A percentile compares a stretch with the other conserved stretches of the same genome.
Conservation (phyloP, 2,113 vertebrate genomes). For the Brachyistius frenatus region DNA sequence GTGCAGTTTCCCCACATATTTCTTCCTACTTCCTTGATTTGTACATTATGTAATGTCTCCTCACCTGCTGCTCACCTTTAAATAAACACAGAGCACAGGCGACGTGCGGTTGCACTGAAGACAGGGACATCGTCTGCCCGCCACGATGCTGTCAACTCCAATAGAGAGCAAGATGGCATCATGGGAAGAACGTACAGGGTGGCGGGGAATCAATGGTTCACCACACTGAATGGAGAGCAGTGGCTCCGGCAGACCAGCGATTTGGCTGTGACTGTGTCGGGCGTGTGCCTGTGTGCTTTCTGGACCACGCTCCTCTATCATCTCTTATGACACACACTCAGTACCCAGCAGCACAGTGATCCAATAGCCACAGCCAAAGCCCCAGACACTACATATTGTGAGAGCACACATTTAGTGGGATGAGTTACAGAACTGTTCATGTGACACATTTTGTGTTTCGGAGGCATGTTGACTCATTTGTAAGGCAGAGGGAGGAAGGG, state of each 20-base stretch:
- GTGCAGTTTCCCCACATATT: slow-evolving; percentile 55
- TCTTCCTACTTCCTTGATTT: not conserved
- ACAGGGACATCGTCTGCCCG: slow-evolving; percentile 38
- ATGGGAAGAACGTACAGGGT: slow-evolving; percentile 20
- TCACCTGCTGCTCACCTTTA: slow-evolving; percentile 25
- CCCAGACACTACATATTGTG: slow-evolving; percentile 34
- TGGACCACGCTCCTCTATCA: slow-evolving; percentile 72
- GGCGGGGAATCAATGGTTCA: slow-evolving; percentile 32
- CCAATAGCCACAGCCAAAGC: slow-evolving; percentile 52
- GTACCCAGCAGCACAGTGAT: slow-evolving; percentile 34
- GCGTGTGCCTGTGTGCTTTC: slow-evolving; percentile 75
- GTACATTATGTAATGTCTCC: not conserved
- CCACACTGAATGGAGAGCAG: slow-evolving; percentile 11
- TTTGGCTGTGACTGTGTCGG: slow-evolving; percentile 68
- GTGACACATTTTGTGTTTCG: slow-evolving; percentile 25
- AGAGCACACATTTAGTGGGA: slow-evolving; percentile 52
- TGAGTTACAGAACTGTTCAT: slow-evolving; percentile 34
- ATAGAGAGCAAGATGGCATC: slow-evolving; percentile 33
- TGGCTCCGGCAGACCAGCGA: slow-evolving; percentile 59
- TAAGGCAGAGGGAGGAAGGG: slow-evolving; percentile 1
- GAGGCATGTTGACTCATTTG: slow-evolving; percentile 44
- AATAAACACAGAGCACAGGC: slow-evolving; percentile 38
- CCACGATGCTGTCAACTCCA: slow-evolving; percentile 26
- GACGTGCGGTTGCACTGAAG: not conserved
- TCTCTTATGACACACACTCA: slow-evolving; percentile 66